phyloP scores from a whole-genome alignment of 2,888 invertebrate genomes.

The Nomada fucata region DNA sequence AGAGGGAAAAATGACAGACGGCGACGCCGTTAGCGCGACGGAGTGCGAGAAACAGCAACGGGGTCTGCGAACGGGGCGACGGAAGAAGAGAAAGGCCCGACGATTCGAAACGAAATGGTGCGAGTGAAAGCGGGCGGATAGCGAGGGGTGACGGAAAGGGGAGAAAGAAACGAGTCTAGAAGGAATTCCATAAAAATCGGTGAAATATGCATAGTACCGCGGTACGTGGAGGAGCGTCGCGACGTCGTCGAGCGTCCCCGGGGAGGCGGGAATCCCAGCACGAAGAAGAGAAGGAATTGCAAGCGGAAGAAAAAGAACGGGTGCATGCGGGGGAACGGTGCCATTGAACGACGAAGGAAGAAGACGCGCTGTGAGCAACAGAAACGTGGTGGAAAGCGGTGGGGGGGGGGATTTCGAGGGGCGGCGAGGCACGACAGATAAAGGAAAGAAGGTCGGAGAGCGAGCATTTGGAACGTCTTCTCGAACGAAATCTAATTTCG shows the following conservation, averaged over 20 bases:
- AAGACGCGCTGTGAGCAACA: slow-evolving; percentile 32
- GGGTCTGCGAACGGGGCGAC: neutral
- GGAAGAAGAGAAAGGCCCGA: neutral
- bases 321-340: slow-evolving; percentile 41
- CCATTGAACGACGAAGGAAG: slow-evolving; percentile 41
- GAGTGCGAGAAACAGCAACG: slow-evolving; percentile 17
- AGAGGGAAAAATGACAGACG: slow-evolving; percentile 38
- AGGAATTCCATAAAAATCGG: slow-evolving; percentile 81
- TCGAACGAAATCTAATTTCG: slow-evolving; percentile 80
- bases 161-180: slow-evolving; percentile 62
- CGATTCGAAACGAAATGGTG: slow-evolving; percentile 5
- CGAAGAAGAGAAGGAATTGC: slow-evolving; percentile 58
- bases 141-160: neutral
- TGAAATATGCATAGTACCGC: slow-evolving; percentile 80
- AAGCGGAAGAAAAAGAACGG: slow-evolving; percentile 21
- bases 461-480: slow-evolving; percentile 77
- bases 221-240: slow-evolving; percentile 72
- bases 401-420: slow-evolving; percentile 24
- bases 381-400: slow-evolving; percentile 25
- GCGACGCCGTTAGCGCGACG: slow-evolving; percentile 12
- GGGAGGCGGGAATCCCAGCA: slow-evolving; percentile 76
- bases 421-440: slow-evolving; percentile 56
- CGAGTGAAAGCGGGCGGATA: neutral
- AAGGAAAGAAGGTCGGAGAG: slow-evolving; percentile 69
- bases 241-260: slow-evolving; percentile 73